Evolutionary conservation across 2,797 vertebrate species (phyloP), one percentile per base, ranked within the genome.

Genomic region (Allobates femoralis): DNA sequence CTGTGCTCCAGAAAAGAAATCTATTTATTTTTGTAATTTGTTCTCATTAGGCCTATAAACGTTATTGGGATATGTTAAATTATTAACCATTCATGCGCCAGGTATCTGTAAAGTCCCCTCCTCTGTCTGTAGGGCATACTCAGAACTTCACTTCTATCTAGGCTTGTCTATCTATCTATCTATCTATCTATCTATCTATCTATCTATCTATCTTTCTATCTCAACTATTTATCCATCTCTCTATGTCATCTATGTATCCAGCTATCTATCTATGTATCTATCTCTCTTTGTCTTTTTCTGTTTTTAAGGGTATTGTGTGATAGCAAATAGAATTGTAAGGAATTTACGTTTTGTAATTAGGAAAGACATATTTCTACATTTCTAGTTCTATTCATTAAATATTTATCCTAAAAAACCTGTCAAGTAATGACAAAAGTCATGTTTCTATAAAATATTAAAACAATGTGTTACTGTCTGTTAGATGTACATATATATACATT

Each of bases 71-170:
- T 18, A 28, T 76, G 46, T 18, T n/a, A 53, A 76, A 34, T 56
- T 18, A 19, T 81, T 81, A 81, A 81, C 79, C 26, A 11, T 81
- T 62, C 21, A 28, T 21, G 58, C 19, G 37, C 78, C 79, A 21
- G 10, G 58, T 46, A 30, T 53, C 18, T 56, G 58, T 1, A 32
- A 34, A 51, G 37, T 66, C 79, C 66, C 79, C 79, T 50, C 79
- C 79, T 81, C 79, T 19, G 58, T 66, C 41, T 30, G 46, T 41
- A 30, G 10, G 75, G n/a, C 0, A 14, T 3, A 32, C 8, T 32
- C 75, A 34, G 30, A 77, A 34, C 34, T 77, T 56, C 75, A 3
- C 74, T 32, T 32, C 51, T n/a, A 76, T 21, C n/a, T 2, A 30
- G 74, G 50, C 10, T 76, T 76, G 28, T 21, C 19, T 7, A 32